Conservation (phyloP, 2,113 vertebrate genomes). For the Pangasianodon hypophthalmus region DNA sequence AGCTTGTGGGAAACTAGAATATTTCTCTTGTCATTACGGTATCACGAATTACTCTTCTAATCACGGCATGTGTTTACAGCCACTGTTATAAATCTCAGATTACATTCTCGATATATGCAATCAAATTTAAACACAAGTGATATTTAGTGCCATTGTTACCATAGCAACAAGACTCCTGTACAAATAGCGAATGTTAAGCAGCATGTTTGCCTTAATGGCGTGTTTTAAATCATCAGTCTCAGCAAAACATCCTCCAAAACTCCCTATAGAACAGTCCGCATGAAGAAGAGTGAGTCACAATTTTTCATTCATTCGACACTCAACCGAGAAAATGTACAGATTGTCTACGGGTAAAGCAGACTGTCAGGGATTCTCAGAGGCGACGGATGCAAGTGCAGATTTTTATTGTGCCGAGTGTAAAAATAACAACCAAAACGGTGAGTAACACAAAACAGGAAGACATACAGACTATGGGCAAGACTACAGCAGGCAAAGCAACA, state of each 20-base stretch:
- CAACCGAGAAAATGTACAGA: too few species aligned
- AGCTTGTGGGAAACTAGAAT: background rate
- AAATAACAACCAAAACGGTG: too few species aligned
- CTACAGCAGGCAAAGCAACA: too few species aligned
- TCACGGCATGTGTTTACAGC: background rate
- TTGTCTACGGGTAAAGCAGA: too few species aligned
- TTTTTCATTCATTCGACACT: too few species aligned
- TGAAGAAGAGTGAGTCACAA: background rate
- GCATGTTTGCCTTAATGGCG: background rate
- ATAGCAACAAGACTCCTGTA: background rate
- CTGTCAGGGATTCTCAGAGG: too few species aligned
- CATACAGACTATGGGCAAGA: too few species aligned
- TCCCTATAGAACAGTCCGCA: too few species aligned
- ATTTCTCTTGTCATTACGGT: background rate
- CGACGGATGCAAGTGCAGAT: too few species aligned
- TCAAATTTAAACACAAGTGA: background rate
- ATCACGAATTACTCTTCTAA: background rate
- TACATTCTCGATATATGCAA: background rate
- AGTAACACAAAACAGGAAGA: too few species aligned
- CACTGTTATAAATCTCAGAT: background rate
- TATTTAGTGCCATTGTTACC: background rate
- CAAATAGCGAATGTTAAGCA: background rate
- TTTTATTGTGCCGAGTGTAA: too few species aligned
- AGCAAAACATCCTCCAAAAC: background rate
- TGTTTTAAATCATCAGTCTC: background rate